These are phyloP conservation scores for Koerneria pararmatus DNA, from an alignment of 2,888 invertebrate genomes.

Conservation along the genomic window DNA sequence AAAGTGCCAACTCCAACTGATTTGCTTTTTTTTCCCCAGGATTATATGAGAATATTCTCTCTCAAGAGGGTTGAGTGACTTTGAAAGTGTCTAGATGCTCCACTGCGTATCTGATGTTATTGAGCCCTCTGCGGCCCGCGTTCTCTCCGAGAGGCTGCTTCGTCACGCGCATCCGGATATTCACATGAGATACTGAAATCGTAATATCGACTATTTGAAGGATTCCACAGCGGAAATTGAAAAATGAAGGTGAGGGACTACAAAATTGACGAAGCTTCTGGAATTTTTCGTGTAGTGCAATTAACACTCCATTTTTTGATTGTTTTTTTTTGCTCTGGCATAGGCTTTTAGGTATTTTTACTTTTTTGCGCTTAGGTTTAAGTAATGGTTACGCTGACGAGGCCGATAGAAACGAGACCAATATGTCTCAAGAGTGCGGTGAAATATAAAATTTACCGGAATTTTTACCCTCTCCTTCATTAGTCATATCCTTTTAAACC, in stretches of 20 bases:
- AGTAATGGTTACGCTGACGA: not conserved
- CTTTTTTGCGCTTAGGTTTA: not conserved
- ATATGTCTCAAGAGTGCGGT: too few relatives aligned
- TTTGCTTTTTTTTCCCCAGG: not conserved
- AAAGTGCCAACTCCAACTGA: not conserved
- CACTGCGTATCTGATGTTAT: slow-evolving; percentile 50
- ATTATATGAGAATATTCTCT: not conserved
- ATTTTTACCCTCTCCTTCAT: too few relatives aligned
- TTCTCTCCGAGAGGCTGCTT: slow-evolving; percentile 44
- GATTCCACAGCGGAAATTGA: too few relatives aligned
- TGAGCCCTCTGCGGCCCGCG: slow-evolving; percentile 39
- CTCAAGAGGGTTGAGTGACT: slow-evolving; percentile 29
- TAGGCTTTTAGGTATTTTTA: not conserved
- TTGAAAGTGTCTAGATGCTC: slow-evolving; percentile 48
- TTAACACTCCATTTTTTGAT: too few relatives aligned
- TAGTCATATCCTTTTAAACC: too few relatives aligned
- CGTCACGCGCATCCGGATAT: slow-evolving; percentile 39
- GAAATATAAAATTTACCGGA: too few relatives aligned
- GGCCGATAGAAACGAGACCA: too few relatives aligned
- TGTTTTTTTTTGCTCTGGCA: not conserved
- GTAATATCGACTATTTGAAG: not conserved
- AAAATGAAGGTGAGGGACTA: too few relatives aligned
- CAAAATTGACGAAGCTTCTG: too few relatives aligned
- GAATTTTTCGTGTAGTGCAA: too few relatives aligned
- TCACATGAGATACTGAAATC: slow-evolving; percentile 48